Percentiles rank a stretch among this genome's conserved stretches.
Evolutionary conservation across 2,113 vertebrate species (phyloP).

Genomic region (Dasypus novemcinctus): DNA sequence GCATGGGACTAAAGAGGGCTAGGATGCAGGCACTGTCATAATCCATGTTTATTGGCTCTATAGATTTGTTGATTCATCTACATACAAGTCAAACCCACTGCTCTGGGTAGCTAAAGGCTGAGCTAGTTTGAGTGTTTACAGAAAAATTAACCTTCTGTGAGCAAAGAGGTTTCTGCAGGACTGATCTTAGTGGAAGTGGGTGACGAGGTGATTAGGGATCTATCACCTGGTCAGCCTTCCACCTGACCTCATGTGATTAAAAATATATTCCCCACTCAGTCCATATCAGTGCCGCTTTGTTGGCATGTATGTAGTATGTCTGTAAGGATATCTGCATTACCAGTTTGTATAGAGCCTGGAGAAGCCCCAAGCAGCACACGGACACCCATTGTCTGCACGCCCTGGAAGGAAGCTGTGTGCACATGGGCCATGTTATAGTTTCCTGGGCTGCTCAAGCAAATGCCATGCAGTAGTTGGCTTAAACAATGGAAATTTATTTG

Average conservation of each 20-base stretch:
- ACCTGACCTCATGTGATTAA: neutral
- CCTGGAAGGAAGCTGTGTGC: neutral
- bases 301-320: neutral
- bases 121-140: neutral
- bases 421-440: neutral
- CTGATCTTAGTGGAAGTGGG: neutral
- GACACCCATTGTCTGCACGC: neutral
- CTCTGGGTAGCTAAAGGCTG: neutral
- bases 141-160: neutral
- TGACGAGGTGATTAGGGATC: neutral
- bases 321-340: neutral
- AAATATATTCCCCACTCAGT: neutral
- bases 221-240: neutral
- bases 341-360: neutral
- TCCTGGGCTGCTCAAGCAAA: too few species aligned
- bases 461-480: too few species aligned
- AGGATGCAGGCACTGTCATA: neutral
- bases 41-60: neutral
- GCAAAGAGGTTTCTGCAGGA: neutral
- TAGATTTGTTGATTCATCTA: neutral
- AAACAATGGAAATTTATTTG: too few species aligned
- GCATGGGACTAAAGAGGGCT: neutral
- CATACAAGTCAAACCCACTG: neutral
- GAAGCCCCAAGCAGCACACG: neutral
- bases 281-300: neutral